A percentile compares a stretch with the other conserved stretches of the same genome.
Conservation (phyloP, 2,113 vertebrate genomes). For the Meriones unguiculatus region DNA sequence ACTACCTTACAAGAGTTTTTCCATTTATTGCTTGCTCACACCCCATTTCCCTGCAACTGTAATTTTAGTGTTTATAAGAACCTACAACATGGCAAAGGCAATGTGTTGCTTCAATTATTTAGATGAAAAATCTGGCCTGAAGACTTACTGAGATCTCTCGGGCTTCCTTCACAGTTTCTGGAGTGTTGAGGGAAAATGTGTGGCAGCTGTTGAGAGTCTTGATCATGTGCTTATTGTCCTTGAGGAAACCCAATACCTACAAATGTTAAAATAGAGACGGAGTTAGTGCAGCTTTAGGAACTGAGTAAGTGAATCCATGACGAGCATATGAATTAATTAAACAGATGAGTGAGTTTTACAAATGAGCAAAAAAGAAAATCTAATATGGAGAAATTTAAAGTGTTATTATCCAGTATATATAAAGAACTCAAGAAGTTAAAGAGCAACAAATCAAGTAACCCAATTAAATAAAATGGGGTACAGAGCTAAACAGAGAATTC, state of each 20-base stretch:
- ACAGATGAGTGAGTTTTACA: neutral
- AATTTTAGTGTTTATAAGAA: neutral
- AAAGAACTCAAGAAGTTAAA: no score
- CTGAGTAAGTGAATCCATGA: neutral
- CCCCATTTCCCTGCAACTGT: neutral
- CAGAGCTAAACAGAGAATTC: no score
- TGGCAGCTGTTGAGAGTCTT: constrained; percentile 81
- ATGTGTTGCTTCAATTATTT: neutral
- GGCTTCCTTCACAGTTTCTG: constrained; percentile 87
- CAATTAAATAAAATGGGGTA: no score
- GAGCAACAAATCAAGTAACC: no score
- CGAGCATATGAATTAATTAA: neutral
- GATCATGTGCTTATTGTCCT: constrained; percentile 83
- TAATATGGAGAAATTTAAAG: neutral
- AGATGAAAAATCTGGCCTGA: neutral
- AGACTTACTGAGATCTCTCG: constrained; percentile 86
- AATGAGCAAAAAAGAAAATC: neutral
- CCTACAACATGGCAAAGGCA: neutral
- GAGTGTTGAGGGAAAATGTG: constrained; percentile 81
- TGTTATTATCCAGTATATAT: neutral
- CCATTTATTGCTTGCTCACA: neutral
- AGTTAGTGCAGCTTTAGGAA: neutral
- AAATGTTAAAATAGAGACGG: neutral
- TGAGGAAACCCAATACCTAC: constrained; percentile 84
- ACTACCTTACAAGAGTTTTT: neutral